These are phyloP conservation scores for Rhinichthys klamathensis DNA, from an alignment of 2,113 vertebrate genomes.

Conservation along the genomic window DNA sequence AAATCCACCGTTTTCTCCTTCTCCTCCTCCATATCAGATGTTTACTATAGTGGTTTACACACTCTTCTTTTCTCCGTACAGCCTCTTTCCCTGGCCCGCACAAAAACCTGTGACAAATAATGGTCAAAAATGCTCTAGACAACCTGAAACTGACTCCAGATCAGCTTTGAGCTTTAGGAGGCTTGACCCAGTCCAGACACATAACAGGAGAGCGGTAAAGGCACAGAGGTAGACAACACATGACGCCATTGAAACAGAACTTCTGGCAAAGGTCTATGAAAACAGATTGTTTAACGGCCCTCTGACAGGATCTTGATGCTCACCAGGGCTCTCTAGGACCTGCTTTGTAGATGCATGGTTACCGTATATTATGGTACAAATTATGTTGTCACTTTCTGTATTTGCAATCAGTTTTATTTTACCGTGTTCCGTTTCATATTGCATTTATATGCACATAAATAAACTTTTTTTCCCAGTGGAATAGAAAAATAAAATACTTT, in stretches of 20 bases:
- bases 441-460: background rate
- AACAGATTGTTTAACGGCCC: constrained; percentile 54
- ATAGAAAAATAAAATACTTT: background rate
- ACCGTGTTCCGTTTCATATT: background rate
- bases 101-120: constrained; percentile 37
- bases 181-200: constrained; percentile 49
- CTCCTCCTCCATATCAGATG: constrained; percentile 31
- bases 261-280: constrained; percentile 56
- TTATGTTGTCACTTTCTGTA: background rate
- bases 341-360: constrained; percentile 16
- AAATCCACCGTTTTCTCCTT: constrained; percentile 7
- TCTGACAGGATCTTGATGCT: constrained; percentile 49
- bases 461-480: too few relatives aligned
- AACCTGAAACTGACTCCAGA: background rate
- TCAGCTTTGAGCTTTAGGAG: constrained; percentile 26
- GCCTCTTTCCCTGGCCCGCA: constrained; percentile 9
- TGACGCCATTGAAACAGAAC: constrained; percentile 60
- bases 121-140: constrained; percentile 12
- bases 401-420: background rate
- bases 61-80: constrained; percentile 25
- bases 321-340: constrained; percentile 43
- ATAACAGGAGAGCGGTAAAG: constrained; percentile 45
- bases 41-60: background rate
- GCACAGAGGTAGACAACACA: constrained; percentile 50
- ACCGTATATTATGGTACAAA: constrained; percentile 19